Percentiles rank a stretch among this genome's conserved stretches.
Conservation (phyloP, 2,113 vertebrate species). For the Phrynosoma blainvillii region DNA sequence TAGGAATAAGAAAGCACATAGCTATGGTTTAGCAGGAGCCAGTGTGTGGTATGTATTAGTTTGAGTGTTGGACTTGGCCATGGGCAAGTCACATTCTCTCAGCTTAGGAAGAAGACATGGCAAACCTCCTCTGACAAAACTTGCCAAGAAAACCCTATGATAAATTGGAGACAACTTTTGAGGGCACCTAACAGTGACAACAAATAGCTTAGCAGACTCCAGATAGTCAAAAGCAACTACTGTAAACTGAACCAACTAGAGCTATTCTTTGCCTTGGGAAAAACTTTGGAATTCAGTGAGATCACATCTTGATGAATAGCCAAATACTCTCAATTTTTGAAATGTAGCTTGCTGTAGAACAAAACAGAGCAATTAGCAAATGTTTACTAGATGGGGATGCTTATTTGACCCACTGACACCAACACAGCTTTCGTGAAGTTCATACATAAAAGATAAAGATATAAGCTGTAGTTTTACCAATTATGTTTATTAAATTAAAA, state of each 20-base stretch:
- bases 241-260: conserved; percentile 4
- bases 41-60: no score
- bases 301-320: not conserved
- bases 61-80: no score
- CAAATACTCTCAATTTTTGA: not conserved
- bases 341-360: not conserved
- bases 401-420: not conserved
- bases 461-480: not conserved
- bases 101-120: no score
- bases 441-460: not conserved
- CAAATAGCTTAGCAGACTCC: not conserved
- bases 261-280: not conserved
- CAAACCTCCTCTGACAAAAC: no score
- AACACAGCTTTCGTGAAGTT: not conserved
- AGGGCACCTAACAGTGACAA: no score
- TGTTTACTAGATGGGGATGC: not conserved
- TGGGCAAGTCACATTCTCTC: no score
- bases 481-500: not conserved
- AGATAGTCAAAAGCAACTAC: not conserved
- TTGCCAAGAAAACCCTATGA: no score
- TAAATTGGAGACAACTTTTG: no score
- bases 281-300: conserved; percentile 18
- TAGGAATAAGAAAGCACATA: not conserved
- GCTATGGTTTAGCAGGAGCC: not conserved
- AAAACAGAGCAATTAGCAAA: conserved; percentile 7